phyloP scores from a whole-genome alignment of 2,888 invertebrate species.

The Drosophila subsilvestris region DNA sequence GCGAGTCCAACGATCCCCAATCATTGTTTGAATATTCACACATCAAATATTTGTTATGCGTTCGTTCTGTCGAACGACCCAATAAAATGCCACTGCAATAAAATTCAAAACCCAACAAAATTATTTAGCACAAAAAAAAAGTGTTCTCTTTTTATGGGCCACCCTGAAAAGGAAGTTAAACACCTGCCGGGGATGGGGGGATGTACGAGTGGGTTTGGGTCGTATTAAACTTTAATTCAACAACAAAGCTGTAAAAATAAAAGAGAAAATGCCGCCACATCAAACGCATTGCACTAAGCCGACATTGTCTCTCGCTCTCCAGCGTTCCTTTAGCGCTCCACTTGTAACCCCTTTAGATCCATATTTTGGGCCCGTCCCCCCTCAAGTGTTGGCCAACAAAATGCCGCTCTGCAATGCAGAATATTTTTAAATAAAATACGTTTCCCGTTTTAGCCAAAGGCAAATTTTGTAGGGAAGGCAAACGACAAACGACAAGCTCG shows the following conservation, averaged over 20 bases:
- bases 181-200: constrained; percentile 15
- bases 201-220: background rate
- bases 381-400: too few species aligned
- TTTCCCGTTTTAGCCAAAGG: constrained; percentile 11
- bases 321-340: background rate
- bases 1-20: constrained; percentile 14
- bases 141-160: constrained; percentile 21
- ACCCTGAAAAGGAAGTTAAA: constrained; percentile 13
- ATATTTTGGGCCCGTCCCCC: constrained; percentile 1
- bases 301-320: background rate
- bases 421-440: constrained; percentile 45
- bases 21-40: constrained; percentile 30
- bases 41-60: constrained; percentile 30
- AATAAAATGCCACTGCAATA: constrained; percentile 44
- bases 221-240: constrained; percentile 48
- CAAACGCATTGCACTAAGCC: constrained; percentile 40
- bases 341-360: background rate
- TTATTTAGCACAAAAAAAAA: constrained; percentile 19
- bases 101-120: constrained; percentile 21
- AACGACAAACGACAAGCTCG: constrained; percentile 42
- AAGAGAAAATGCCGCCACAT: constrained; percentile 37
- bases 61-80: constrained; percentile 33
- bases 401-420: constrained; percentile 29
- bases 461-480: constrained; percentile 20
- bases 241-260: constrained; percentile 48